phyloP scores from a whole-genome alignment of 2,888 invertebrate species.

The Helobdella robusta region DNA sequence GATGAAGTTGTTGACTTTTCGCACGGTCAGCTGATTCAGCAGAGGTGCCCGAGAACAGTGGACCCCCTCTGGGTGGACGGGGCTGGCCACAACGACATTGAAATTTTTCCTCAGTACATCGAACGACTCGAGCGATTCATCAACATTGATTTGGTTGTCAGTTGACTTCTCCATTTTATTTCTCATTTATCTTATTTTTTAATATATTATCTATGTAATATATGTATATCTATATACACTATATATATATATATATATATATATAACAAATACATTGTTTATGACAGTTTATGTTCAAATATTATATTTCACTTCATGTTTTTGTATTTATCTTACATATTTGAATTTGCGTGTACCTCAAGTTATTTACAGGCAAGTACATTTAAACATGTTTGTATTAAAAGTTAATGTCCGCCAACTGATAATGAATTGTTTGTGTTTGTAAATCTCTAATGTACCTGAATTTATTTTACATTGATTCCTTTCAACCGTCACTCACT shows the following conservation, averaged over 20 bases:
- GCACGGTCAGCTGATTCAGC: conserved; percentile 91
- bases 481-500: too few species aligned
- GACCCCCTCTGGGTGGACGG: conserved; percentile 95
- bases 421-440: too few species aligned
- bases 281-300: not conserved
- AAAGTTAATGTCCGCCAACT: too few species aligned
- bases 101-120: conserved; percentile 89
- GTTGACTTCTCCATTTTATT: not conserved
- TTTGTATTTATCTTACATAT: not conserved
- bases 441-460: too few species aligned
- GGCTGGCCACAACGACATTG: conserved; percentile 95
- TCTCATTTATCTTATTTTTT: not conserved
- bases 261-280: not conserved
- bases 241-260: too few species aligned
- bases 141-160: conserved; percentile 45
- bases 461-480: too few species aligned
- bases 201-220: too few species aligned
- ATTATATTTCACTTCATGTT: not conserved
- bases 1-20: conserved; percentile 98
- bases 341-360: too few species aligned
- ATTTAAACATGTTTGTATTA: too few species aligned
- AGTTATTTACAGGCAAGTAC: too few species aligned
- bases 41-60: conserved; percentile 86
- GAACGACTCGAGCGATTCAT: conserved; percentile 92
- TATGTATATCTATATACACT: too few species aligned